Percentiles rank a stretch among this genome's conserved stretches.
Conservation (phyloP, 2,113 vertebrate genomes). For the Pardalotus punctatus region DNA sequence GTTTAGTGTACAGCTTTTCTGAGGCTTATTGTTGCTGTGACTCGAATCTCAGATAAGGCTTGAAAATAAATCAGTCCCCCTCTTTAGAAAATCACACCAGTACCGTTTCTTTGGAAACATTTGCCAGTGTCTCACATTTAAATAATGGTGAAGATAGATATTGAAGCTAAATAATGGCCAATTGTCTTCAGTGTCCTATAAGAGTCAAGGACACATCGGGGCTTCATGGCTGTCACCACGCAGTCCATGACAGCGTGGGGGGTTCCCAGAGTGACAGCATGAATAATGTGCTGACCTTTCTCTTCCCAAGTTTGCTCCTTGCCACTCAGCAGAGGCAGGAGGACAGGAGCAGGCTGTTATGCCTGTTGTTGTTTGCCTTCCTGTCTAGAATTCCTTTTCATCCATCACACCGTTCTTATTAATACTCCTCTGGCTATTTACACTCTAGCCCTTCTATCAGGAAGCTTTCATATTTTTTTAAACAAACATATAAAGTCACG, state of each 20-base stretch:
- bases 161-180: constrained; percentile 46
- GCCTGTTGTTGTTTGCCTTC: background rate
- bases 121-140: constrained; percentile 34
- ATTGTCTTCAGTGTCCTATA: constrained; percentile 18
- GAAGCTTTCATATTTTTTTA: background rate
- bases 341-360: background rate
- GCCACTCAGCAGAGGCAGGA: background rate
- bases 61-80: constrained; percentile 20
- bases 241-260: constrained; percentile 12
- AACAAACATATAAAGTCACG: background rate
- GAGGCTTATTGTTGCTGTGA: constrained; percentile 40
- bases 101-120: constrained; percentile 7
- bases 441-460: background rate
- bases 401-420: background rate
- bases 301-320: background rate
- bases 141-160: constrained; percentile 33
- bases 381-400: background rate
- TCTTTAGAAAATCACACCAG: constrained; percentile 5
- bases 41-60: constrained; percentile 13
- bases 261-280: constrained; percentile 34
- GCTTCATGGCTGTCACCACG: background rate
- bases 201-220: constrained; percentile 22
- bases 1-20: constrained; percentile 33
- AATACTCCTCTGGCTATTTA: rapidly evolving
- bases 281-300: constrained; percentile 11